Evolutionary conservation across 1,140 invertebrate species (phyloP).

Genomic region (Brachionus calyciflorus): DNA sequence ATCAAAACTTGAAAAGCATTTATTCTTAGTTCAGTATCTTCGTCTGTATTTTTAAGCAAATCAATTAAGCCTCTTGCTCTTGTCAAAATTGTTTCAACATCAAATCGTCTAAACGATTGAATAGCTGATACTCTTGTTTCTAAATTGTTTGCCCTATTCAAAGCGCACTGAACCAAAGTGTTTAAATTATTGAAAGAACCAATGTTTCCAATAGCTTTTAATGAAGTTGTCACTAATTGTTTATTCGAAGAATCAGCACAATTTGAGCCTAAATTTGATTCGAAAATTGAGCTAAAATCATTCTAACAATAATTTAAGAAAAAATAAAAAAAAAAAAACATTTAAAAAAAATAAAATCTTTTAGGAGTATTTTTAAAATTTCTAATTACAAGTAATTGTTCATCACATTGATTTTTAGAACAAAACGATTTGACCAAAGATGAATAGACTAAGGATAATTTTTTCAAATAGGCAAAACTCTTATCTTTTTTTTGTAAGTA

Average conservation of each 20-base stretch:
- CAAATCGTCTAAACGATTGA: conserved; percentile 34
- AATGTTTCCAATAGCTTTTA: conserved; percentile 44
- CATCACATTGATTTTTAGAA: conserved; percentile 3
- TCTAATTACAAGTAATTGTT: conserved; percentile 1
- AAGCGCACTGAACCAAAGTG: conserved; percentile 21
- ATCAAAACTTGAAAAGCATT: conserved; percentile 39
- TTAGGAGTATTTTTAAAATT: no score
- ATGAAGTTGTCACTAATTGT: neutral
- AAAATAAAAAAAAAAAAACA: neutral
- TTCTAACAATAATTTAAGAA: neutral
- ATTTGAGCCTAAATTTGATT: neutral
- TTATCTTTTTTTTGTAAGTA: neutral
- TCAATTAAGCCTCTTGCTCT: conserved; percentile 7
- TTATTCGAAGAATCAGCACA: conserved; percentile 24
- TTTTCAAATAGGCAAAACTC: conserved; percentile 28
- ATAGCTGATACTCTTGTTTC: conserved; percentile 30
- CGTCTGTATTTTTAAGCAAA: conserved; percentile 7
- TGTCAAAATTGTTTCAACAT: conserved; percentile 1
- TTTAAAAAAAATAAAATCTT: neutral
- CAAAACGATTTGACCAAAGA: conserved; percentile 17
- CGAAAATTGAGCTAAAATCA: neutral
- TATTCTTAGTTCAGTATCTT: conserved; percentile 46
- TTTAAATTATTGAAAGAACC: conserved; percentile 11
- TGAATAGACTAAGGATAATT: conserved; percentile 41
- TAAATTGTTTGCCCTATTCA: neutral